These are phyloP conservation scores for Hydrocynus forskahlii DNA, from an alignment of 2,797 vertebrate genomes.

Conservation along the genomic window DNA sequence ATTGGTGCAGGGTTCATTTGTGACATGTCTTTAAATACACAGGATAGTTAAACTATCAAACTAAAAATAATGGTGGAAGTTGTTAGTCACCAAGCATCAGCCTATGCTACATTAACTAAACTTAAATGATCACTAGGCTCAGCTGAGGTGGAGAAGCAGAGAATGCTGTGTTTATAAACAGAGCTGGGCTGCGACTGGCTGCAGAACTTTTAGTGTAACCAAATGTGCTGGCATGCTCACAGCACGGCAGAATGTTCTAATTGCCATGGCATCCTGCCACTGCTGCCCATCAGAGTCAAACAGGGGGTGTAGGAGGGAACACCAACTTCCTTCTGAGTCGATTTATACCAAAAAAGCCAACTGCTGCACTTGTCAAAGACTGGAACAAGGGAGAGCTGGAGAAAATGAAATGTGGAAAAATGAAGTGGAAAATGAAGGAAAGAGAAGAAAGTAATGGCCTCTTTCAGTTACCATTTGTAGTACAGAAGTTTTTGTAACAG, in stretches of 20 bases:
- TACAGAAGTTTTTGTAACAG: not conserved
- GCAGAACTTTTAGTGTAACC: constrained; percentile 60
- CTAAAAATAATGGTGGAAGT: too few species aligned
- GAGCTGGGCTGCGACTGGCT: constrained; percentile 40
- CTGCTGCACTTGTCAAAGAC: constrained; percentile 80
- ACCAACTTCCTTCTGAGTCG: constrained; percentile 80
- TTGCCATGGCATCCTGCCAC: constrained; percentile 74
- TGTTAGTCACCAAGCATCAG: too few species aligned
- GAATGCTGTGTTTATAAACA: constrained; percentile 46
- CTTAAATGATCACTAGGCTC: not conserved
- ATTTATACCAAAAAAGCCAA: constrained; percentile 79
- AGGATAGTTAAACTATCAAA: too few species aligned
- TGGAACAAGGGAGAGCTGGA: constrained; percentile 58
- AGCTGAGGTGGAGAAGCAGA: not conserved
- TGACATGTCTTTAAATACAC: too few species aligned
- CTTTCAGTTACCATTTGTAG: not conserved
- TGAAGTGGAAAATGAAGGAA: constrained; percentile 5
- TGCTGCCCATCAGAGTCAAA: constrained; percentile 74
- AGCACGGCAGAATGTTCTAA: constrained; percentile 62
- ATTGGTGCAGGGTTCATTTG: too few species aligned
- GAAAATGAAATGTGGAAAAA: constrained; percentile 9
- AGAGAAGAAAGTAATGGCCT: not conserved
- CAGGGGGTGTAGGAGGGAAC: constrained; percentile 40
- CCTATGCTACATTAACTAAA: too few species aligned
- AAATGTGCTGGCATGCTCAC: constrained; percentile 66